Evolutionary conservation across 2,888 invertebrate genomes (phyloP), one percentile per base, ranked within the genome.

Genomic region (Lordiphosa fenestrarum): DNA sequence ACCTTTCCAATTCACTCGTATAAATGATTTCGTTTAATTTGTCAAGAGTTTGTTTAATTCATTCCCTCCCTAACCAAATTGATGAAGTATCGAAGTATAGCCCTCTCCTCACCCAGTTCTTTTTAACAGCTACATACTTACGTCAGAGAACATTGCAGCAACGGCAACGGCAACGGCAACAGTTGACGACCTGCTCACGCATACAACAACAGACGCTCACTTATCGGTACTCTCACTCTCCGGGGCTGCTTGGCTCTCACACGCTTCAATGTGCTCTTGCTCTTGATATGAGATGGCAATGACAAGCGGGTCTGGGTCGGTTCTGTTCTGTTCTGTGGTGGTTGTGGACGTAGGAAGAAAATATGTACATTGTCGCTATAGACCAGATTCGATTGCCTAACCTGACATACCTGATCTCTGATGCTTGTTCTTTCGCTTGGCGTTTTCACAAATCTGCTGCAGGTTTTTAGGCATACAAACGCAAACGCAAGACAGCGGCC

Each of bases 391-490:
- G 6, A 40, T 6, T n/a, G 6, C 15, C n/a, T 19, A 40, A 15
- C 15, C 30, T 30, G 30, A 39, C 21, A 9, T 13, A 25, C 44
- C 30, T 23, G 13, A 15, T 15, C 15, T 15, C 19, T 19, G 19
- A 19, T 9, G 15, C 15, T 15, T 25, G 1, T 15, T 36, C 23
- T 30, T 3, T 38, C 37, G 19, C 19, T 19, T 9, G 10, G 4
- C 12, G 44, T 38, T 44, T 40, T n/a, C 19, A 42, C 15, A 77
- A 73, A 73, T 82, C n/a, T 84, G 51, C 70, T 51, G 78, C 74
- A 74, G 65, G 62, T 72, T 77, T 80, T 80, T 80, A 81, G 80
- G 84, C 80, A 82, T 48, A 67, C 52, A 55, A 73, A 55, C 72
- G 40, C 52, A 57, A 46, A 48, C 25, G 9, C 30, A 2, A 30